Evolutionary conservation across 2,888 invertebrate genomes (phyloP), one percentile per base, ranked within the genome.

Genomic region (Bibio marci): DNA sequence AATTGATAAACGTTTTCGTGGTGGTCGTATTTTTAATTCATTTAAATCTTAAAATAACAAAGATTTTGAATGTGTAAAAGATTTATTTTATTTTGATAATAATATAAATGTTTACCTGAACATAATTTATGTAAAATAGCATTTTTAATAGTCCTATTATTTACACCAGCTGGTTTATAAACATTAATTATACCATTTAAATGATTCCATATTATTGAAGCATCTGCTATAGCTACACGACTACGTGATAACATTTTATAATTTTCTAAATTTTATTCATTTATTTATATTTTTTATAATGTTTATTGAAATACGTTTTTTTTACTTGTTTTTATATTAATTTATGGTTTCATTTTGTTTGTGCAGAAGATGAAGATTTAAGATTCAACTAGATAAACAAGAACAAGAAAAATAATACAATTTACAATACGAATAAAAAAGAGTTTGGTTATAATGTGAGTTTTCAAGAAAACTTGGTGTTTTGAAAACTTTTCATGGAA

Each of bases 131-230:
- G 55, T 43, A 72, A 58, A 33, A 85, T 58, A 3, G 68, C 70
- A 36, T 66, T 61, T 49, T 71, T 67, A 1, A 79, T 62, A 50
- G 4, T 64, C 65, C 15, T 52, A 52, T 71, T 58, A 31, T 68
- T 59, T 27, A 74, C 62, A 38, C 70, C 70, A 1, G 75, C 56
- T 12, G 86, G 83, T 58, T 90, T 90, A 49, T 80, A 86, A 12
- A 87, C 63, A 57, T 81, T 80, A 43, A 85, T 63, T 7, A 87
- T 52, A 19, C 88, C 87, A 58, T 77, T 79, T 38, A 90, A 55
- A 22, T 65, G 55, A 48, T 69, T 75, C 63, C 72, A 85, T 3
- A 77, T 71, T 30, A 62, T 52, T 28, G 64, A 64, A 3, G 80
- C 76, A 50, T 69, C 60, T 19, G 17, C 12, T n/a, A 39, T 36